Evolutionary conservation across 1,140 invertebrate genomes (phyloP).

Genomic region (Dryas iulia): DNA sequence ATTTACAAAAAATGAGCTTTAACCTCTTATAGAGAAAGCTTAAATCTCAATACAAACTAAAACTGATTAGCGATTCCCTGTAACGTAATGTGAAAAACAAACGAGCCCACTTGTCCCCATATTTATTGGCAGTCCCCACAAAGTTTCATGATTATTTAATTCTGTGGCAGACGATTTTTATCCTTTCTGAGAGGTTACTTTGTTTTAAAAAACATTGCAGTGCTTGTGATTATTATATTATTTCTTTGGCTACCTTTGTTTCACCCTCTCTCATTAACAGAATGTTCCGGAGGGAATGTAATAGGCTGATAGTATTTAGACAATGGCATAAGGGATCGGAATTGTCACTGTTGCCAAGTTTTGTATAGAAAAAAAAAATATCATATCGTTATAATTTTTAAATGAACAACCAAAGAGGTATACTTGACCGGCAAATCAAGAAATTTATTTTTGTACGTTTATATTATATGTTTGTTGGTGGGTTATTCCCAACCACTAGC

Average conservation of each 20-base stretch:
- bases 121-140: neutral
- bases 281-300: slow-evolving; percentile 22
- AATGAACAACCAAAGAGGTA: neutral
- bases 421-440: slow-evolving; percentile 1
- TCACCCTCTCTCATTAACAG: slow-evolving; percentile 23
- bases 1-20: neutral
- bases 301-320: slow-evolving; percentile 21
- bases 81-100: neutral
- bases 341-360: slow-evolving; percentile 10
- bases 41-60: neutral
- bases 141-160: neutral
- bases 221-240: slow-evolving; percentile 16
- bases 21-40: neutral
- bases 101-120: neutral
- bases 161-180: slow-evolving; percentile 4
- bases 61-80: neutral
- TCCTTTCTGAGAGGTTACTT: slow-evolving; percentile 1
- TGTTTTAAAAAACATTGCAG: slow-evolving; percentile 12
- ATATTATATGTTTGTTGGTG: neutral
- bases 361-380: neutral
- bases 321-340: slow-evolving; percentile 12
- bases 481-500: neutral
- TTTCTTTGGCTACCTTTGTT: slow-evolving; percentile 23
- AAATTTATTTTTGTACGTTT: neutral
- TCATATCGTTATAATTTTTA: neutral